A percentile compares a stretch with the other conserved stretches of the same genome.
Evolutionary conservation across 1,140 invertebrate species (phyloP).

Genomic region (Leguminivora glycinivorella): DNA sequence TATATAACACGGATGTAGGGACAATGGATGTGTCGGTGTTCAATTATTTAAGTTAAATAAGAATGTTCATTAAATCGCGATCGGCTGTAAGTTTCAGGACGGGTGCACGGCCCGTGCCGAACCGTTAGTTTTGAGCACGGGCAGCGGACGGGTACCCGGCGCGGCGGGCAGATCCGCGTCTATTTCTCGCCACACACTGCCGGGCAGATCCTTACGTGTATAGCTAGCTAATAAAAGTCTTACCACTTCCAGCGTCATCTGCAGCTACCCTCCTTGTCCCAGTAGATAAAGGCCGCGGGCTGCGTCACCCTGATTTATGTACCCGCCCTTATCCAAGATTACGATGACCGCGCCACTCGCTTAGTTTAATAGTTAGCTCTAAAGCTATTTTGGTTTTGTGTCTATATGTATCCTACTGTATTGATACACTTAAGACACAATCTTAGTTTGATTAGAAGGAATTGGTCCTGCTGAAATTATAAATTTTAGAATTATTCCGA

Average conservation of each 20-base stretch:
- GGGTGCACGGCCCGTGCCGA: too few species aligned
- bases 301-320: constrained; percentile 73
- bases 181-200: too few species aligned
- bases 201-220: too few species aligned
- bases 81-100: constrained; percentile 75
- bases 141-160: too few species aligned
- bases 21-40: constrained; percentile 38
- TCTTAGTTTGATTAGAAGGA: neutral
- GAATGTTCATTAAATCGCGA: constrained; percentile 70
- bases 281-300: constrained; percentile 74
- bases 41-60: too few species aligned
- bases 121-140: too few species aligned
- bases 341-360: constrained; percentile 75
- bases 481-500: too few species aligned
- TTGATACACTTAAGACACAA: neutral
- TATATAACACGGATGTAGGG: constrained; percentile 47
- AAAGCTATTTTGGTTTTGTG: constrained; percentile 27
- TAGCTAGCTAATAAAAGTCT: too few species aligned
- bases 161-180: too few species aligned
- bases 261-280: constrained; percentile 61
- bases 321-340: constrained; percentile 76
- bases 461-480: too few species aligned
- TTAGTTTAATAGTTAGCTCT: constrained; percentile 61
- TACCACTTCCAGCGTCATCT: constrained; percentile 38
- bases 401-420: neutral